A percentile compares a stretch with the other conserved stretches of the same genome.
Evolutionary conservation across 2,113 vertebrate genomes (phyloP).

Genomic region (Lethenteron camtschaticum): DNA sequence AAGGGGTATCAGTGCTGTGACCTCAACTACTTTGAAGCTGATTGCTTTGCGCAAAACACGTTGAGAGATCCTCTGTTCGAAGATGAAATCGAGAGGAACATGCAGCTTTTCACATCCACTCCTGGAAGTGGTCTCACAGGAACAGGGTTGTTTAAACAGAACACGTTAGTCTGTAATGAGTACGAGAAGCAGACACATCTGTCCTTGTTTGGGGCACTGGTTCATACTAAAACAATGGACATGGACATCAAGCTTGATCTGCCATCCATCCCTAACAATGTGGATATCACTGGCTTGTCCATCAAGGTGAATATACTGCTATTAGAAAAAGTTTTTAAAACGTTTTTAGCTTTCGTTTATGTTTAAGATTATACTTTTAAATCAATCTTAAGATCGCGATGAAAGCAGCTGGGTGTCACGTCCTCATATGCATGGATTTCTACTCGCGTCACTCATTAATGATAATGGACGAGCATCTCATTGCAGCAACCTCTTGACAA

Average conservation of each 20-base stretch:
- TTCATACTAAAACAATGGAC: slow-evolving; percentile 56
- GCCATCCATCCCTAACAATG: slow-evolving; percentile 57
- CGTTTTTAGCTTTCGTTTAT: too few relatives aligned
- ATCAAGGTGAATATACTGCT: slow-evolving; percentile 35
- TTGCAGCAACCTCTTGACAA: too few relatives aligned
- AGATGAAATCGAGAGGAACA: slow-evolving; percentile 26
- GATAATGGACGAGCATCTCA: too few relatives aligned
- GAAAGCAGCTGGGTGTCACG: too few relatives aligned
- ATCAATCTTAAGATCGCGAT: too few relatives aligned
- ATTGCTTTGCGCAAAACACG: slow-evolving; percentile 34
- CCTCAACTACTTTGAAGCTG: slow-evolving; percentile 44
- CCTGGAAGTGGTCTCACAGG: slow-evolving; percentile 52
- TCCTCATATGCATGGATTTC: too few relatives aligned
- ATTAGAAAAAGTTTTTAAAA: too few relatives aligned
- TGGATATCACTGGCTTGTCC: slow-evolving; percentile 55
- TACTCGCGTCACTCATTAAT: too few relatives aligned
- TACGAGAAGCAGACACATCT: slow-evolving; percentile 62
- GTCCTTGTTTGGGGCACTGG: slow-evolving; percentile 68
- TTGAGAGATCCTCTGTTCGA: slow-evolving; percentile 37
- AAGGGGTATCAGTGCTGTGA: slow-evolving; percentile 51
- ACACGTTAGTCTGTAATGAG: slow-evolving; percentile 27
- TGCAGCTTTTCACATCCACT: slow-evolving; percentile 47
- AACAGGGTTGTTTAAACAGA: slow-evolving; percentile 25
- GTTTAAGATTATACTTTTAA: too few relatives aligned
- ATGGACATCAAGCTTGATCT: slow-evolving; percentile 68